Evolutionary conservation across 2,888 invertebrate genomes (phyloP), one percentile per base, ranked within the genome.

Genomic region (Didymodactylos carnosus): DNA sequence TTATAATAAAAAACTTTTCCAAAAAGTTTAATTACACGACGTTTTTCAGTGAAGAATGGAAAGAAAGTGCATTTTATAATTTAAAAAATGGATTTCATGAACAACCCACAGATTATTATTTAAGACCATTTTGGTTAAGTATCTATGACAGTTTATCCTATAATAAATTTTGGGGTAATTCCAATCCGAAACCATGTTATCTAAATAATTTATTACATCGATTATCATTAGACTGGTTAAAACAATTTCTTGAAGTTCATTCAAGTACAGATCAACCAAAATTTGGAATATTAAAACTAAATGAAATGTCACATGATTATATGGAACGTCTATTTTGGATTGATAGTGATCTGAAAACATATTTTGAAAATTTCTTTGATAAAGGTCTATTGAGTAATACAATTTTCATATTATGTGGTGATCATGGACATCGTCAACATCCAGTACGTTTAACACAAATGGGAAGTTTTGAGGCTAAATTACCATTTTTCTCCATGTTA

Each of bases 251-350:
- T 13, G 23, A 35, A 16, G 39, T 73, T 40, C 70, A 73, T 71
- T 29, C 49, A 19, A 62, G 35, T 35, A 11, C 5, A 19, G 62
- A 62, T 62, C 35, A 62, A 35, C 71, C 73, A n/a, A 53, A 41
- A 39, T 73, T 73, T 27, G 73, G 73, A 11, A n/a, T 73, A 19
- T 41, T 71, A 23, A 73, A 71, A 71, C 53, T 73, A 16, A 73
- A 73, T 29, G 73, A 73, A 71, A 71, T 73, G 71, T 71, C 71
- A 53, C 73, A 73, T 73, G 73, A 73, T 41, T 73, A 71, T 71
- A 43, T 73, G 43, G 71, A 73, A 23, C 39, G 73, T 35, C 41
- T 73, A 2, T 73, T 71, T 71, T 73, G 71, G 73, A 71, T 73
- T 3, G 73, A 73, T 71, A 35, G 71, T 53, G 70, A 73, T 53